Base-by-base conservation (phyloP, 2,797 vertebrate species). In the Anolis apletophallus region DNA sequence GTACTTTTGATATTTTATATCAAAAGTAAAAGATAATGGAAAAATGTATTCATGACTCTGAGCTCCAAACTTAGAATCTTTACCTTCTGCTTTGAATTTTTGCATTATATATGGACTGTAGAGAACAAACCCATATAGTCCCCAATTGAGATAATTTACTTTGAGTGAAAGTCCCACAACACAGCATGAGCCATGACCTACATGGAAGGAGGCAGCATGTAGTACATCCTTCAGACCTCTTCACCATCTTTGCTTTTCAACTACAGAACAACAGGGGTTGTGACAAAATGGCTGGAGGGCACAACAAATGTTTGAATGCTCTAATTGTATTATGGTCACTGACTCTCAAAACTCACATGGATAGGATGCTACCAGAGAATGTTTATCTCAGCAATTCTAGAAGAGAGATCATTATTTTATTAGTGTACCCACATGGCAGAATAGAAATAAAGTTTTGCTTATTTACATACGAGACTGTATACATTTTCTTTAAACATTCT, bases 61-160 rank as follows among this genome's bases (percentile, higher is more conserved):
- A 34, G 52, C 14, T 8, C 13, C 13, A 80, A n/a, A 81, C 52
- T 46, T 80, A 21, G 6, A 64, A 80, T 64, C 32, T 7, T 54
- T 36, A 40, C 23, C 34, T 23, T 54, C 57, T 80, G 29, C 14
- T 80, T 74, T 10, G 46, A 21, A 36, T 36, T 74, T 59, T 29
- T 11, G 40, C 55, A 16, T 61, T 76, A 64, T 80, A 73, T 61
- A 12, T 67, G 36, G 80, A 68, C 59, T 52, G 75, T 14, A 81
- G 50, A 23, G 32, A 79, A 79, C 40, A 23, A 59, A 19, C 8
- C 11, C 26, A 52, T 54, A 17, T n/a, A 74, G 40, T 67, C 57
- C 9, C 78, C 69, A 81, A 72, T 74, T 80, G 61, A 80, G 77
- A 55, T 64, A 84, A 80, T 64, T 84, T 80, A 79, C 81, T 74